These are phyloP conservation scores for Willisornis vidua DNA, from an alignment of 2,113 vertebrate genomes.

Conservation along the genomic window DNA sequence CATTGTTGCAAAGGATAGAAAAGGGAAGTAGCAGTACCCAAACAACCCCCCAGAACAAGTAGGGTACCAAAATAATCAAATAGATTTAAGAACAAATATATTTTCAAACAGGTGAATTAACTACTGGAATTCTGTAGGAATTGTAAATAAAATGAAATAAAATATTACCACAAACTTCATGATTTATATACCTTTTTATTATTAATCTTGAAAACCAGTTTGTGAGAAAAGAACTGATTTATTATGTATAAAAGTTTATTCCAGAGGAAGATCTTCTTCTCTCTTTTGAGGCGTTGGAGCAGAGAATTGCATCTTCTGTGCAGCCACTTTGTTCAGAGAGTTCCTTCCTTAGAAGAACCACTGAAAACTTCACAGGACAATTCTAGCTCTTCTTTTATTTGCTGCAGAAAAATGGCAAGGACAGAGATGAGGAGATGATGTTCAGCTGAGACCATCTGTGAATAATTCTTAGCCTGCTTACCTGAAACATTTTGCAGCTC, in stretches of 20 bases:
- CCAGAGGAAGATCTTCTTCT: neutral
- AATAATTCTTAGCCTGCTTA: conserved; percentile 2
- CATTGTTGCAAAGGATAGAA: too few species aligned
- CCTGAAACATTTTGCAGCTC: conserved; percentile 8
- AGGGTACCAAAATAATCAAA: too few species aligned
- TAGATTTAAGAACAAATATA: too few species aligned
- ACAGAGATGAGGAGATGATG: neutral
- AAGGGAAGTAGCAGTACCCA: too few species aligned
- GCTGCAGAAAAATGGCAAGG: neutral
- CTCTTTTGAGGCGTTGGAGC: neutral
- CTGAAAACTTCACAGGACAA: neutral
- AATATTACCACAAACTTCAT: too few species aligned
- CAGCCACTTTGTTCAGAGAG: neutral
- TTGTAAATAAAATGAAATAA: too few species aligned
- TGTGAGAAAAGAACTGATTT: neutral
- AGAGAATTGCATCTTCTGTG: neutral
- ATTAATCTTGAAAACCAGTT: too few species aligned
- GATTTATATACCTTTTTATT: too few species aligned
- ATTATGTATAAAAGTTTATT: neutral
- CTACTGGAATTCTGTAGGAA: too few species aligned
- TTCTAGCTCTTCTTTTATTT: neutral
- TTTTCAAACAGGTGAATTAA: too few species aligned
- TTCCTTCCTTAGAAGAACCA: neutral
- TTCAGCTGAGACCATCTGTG: neutral
- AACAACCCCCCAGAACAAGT: too few species aligned